Evolutionary conservation across 2,113 vertebrate species (phyloP).

Genomic region (Chamaetylas fuelleborni): DNA sequence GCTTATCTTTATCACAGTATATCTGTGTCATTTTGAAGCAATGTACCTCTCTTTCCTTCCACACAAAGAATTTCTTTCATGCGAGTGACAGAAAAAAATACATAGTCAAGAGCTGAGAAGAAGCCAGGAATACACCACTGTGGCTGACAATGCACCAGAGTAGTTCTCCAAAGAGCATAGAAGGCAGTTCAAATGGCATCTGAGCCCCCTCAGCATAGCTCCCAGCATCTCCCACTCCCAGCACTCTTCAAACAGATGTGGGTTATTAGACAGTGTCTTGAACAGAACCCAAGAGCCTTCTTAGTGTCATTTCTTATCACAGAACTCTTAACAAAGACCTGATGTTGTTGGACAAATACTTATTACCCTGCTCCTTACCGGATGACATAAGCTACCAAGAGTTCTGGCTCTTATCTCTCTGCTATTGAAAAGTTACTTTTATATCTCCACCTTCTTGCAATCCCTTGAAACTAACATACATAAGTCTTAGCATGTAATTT

Average conservation of each 20-base stretch:
- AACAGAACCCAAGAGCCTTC: neutral
- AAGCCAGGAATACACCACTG: neutral
- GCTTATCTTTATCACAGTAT: neutral
- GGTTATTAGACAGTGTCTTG: constrained; percentile 33
- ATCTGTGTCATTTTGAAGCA: neutral
- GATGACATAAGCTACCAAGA: neutral
- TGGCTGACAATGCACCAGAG: neutral
- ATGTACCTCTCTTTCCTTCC: neutral
- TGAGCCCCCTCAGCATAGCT: neutral
- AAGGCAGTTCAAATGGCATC: neutral
- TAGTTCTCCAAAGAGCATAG: neutral
- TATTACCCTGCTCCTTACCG: neutral
- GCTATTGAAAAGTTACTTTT: constrained; percentile 29
- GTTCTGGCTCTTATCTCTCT: neutral
- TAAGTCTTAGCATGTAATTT: neutral
- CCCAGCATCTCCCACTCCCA: neutral
- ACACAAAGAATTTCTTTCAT: neutral
- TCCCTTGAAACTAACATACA: neutral
- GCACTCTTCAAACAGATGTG: constrained; percentile 40
- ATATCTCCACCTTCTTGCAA: neutral
- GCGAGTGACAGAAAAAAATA: neutral
- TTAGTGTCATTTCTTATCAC: constrained; percentile 32
- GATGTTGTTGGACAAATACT: neutral
- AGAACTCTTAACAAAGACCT: constrained; percentile 38
- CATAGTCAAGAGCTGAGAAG: neutral